A percentile compares a stretch with the other conserved stretches of the same genome.
These are phyloP conservation scores for Xenopus tropicalis DNA, from an alignment of 2,113 vertebrate genomes.

Conservation along the genomic window DNA sequence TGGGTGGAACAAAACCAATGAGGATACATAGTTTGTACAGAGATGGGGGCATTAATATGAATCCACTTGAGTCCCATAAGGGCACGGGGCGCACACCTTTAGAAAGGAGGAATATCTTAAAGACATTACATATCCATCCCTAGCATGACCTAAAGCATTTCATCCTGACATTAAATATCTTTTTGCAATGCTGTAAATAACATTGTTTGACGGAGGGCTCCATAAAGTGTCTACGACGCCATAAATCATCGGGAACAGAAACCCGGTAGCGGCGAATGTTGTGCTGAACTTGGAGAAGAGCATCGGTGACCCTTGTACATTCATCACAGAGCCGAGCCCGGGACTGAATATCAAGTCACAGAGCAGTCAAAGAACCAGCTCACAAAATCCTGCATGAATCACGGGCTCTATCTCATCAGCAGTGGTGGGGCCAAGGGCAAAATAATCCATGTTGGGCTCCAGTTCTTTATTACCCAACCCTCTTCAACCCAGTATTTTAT, in stretches of 20 bases:
- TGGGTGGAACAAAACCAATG: too few relatives aligned
- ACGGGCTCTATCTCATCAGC: not conserved
- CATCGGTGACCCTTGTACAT: slow-evolving; percentile 46
- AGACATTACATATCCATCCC: slow-evolving; percentile 29
- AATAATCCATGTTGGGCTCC: too few relatives aligned
- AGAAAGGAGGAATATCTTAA: not conserved
- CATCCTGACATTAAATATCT: slow-evolving; percentile 41
- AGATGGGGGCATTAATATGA: too few relatives aligned
- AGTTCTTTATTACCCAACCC: too few relatives aligned
- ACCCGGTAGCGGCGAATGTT: slow-evolving; percentile 33
- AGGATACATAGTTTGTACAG: too few relatives aligned
- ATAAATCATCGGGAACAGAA: slow-evolving; percentile 20
- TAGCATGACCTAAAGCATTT: slow-evolving; percentile 25
- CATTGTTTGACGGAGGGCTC: slow-evolving; percentile 11
- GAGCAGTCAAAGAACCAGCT: slow-evolving; percentile 12
- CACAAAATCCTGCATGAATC: slow-evolving; percentile 41
- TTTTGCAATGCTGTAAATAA: slow-evolving; percentile 22
- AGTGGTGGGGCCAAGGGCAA: too few relatives aligned
- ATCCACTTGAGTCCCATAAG: not conserved
- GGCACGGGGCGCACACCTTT: not conserved
- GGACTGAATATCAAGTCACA: slow-evolving; percentile 37
- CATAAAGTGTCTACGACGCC: slow-evolving; percentile 5
- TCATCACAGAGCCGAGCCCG: slow-evolving; percentile 38
- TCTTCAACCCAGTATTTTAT: too few relatives aligned
- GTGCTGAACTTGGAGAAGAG: slow-evolving; percentile 29